Base-by-base conservation (phyloP, 2,113 vertebrate genomes). In the Rhynchopsitta pachyrhyncha region DNA sequence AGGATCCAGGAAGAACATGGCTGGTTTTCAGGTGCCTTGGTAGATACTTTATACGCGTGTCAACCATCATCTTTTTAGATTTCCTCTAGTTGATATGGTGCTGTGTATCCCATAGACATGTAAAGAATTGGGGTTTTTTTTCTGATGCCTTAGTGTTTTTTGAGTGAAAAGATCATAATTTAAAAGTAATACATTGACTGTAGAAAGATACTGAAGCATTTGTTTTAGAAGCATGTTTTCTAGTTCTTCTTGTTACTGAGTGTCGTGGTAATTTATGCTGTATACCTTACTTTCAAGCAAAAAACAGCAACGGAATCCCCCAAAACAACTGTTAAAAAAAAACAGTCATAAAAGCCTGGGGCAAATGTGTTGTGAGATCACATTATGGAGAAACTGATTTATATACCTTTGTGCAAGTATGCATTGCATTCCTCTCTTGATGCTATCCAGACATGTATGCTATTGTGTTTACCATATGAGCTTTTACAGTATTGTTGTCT, bases 141-240 rank as follows among this genome's bases (percentile, higher is more conserved):
- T 31, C 53, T 76, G 18, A 10, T 67, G 25, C 46, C 41, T 41
- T 53, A 55, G 13, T 76, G 44, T 31, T 91, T 89, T 91, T 55
- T 77, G 59, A 73, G 67, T 75, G 44, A 88, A 90, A 88, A 70
- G 41, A 74, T 10, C 52, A 75, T 4, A 1, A 14, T 67, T 59
- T 62, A 44, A 37, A 91, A 92, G 29, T 46, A 75, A 55, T 49
- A 57, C 10, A 14, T 17, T 22, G 39, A 18, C 59, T 64, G 24
- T 44, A 46, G 79, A 82, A 92, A 59, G 52, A 50, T 53, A 69
- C 9, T 3, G 5, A 57, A 91, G 27, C 10, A 20, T 94, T 90
- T 94, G 53, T 88, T 92, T 91, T 86, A 83, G 92, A 86, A 97
- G 35, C 81, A 80, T n/a, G 6, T 92, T 93, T 96, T 94, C 76